phyloP scores from a whole-genome alignment of 2,797 vertebrate genomes.

The Octomys mimax region DNA sequence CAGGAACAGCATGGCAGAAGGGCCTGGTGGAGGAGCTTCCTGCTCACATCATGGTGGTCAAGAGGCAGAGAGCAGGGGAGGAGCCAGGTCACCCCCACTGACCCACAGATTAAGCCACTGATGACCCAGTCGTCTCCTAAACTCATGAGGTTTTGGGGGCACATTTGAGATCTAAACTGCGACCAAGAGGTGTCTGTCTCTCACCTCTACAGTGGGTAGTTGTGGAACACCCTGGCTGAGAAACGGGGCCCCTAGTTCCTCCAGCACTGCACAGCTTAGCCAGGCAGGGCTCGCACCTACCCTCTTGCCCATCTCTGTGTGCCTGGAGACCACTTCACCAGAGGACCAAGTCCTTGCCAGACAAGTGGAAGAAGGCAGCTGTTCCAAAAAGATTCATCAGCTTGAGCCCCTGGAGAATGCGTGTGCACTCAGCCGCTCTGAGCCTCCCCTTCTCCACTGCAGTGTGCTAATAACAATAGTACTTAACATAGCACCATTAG shows the following conservation, averaged over 20 bases:
- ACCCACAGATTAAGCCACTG: background rate
- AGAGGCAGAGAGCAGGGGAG: background rate
- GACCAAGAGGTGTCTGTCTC: background rate
- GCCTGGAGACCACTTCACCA: background rate
- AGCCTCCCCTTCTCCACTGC: background rate
- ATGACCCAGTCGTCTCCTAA: background rate
- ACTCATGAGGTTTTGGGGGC: background rate
- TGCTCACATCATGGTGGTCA: background rate
- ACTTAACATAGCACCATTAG: background rate
- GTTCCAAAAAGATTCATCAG: background rate
- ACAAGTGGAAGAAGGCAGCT: background rate
- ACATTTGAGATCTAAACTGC: background rate
- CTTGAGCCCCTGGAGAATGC: background rate
- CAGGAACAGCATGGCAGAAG: background rate
- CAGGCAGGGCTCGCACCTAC: background rate
- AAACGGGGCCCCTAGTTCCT: background rate
- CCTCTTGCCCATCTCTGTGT: background rate
- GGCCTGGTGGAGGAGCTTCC: background rate
- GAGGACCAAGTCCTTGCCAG: background rate
- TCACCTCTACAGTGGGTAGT: rapidly evolving
- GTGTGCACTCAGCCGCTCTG: background rate
- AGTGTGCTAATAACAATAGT: background rate
- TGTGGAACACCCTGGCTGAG: rapidly evolving
- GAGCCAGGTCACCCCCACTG: background rate
- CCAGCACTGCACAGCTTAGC: background rate